A percentile compares a stretch with the other conserved stretches of the same genome.
These are phyloP conservation scores for Drosophila pseudotakahashii DNA, from an alignment of 2,888 invertebrate genomes.

Conservation along the genomic window DNA sequence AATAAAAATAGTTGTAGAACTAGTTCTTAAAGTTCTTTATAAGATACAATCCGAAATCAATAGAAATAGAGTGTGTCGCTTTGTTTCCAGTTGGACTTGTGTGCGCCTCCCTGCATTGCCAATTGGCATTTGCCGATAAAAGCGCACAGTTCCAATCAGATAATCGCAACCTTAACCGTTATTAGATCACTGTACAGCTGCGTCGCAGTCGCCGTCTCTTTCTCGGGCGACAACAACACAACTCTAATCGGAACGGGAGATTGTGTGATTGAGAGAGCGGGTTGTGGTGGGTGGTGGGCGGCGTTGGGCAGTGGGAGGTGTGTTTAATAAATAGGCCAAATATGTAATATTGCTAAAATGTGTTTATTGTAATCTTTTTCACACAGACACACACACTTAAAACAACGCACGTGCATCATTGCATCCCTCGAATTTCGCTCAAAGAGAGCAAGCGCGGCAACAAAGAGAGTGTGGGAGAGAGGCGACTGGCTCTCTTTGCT, in stretches of 20 bases:
- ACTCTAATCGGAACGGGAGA: slow-evolving; percentile 28
- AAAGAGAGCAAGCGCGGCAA: slow-evolving; percentile 17
- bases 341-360: slow-evolving; percentile 77
- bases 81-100: not conserved
- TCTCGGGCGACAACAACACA: slow-evolving; percentile 8
- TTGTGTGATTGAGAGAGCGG: slow-evolving; percentile 4
- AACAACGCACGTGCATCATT: slow-evolving; percentile 65
- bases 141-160: slow-evolving; percentile 24
- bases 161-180: slow-evolving; percentile 41
- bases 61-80: not conserved
- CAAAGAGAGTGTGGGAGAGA: slow-evolving; percentile 6
- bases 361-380: slow-evolving; percentile 75
- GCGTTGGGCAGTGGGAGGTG: slow-evolving; percentile 15
- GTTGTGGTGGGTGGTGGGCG: slow-evolving; percentile 1
- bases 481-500: not conserved
- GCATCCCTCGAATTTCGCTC: slow-evolving; percentile 60
- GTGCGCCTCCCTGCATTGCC: not conserved
- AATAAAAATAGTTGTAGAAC: too few relatives aligned
- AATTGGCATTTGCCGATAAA: slow-evolving; percentile 18
- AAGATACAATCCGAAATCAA: too few relatives aligned
- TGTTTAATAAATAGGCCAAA: slow-evolving; percentile 75
- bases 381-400: slow-evolving; percentile 22
- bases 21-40: too few relatives aligned
- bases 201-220: slow-evolving; percentile 20
- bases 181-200: slow-evolving; percentile 45